phyloP scores from a whole-genome alignment of 1,140 invertebrate genomes.

The Diorhabda carinulata region DNA sequence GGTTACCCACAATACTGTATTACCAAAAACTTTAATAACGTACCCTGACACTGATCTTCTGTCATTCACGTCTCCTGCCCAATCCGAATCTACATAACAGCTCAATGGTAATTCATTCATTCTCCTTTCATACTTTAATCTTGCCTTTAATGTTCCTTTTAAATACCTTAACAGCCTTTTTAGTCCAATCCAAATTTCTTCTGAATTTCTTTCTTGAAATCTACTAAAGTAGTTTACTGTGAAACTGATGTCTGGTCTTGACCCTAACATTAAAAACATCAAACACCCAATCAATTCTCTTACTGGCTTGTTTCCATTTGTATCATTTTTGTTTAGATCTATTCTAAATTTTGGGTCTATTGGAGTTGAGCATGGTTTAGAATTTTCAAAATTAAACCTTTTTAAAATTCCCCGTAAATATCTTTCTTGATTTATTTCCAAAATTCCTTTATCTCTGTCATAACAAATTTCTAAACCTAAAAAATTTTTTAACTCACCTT shows the following conservation, averaged over 20 bases:
- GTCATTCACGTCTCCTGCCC: no score
- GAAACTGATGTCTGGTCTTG: neutral
- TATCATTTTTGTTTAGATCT: neutral
- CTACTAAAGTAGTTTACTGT: neutral
- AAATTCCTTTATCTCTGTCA: conserved; percentile 11
- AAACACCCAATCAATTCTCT: conserved; percentile 9
- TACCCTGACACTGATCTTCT: no score
- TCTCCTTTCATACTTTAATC: no score
- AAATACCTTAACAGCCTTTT: no score
- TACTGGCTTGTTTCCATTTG: neutral
- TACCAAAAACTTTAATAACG: no score
- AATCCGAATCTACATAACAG: no score
- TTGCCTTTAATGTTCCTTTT: no score
- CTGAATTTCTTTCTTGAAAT: neutral
- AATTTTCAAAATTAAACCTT: conserved; percentile 7
- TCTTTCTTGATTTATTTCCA: conserved; percentile 6
- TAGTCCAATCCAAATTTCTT: neutral
- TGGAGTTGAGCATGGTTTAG: neutral
- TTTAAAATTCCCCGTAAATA: neutral
- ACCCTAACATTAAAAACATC: conserved; percentile 10
- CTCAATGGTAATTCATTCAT: no score
- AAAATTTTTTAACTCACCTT: conserved; percentile 12
- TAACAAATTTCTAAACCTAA: conserved; percentile 13
- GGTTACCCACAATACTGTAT: no score
- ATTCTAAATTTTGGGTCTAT: conserved; percentile 8